Evolutionary conservation across 1,140 invertebrate genomes (phyloP), one percentile per base, ranked within the genome.

Genomic region (Bombus turneri): DNA sequence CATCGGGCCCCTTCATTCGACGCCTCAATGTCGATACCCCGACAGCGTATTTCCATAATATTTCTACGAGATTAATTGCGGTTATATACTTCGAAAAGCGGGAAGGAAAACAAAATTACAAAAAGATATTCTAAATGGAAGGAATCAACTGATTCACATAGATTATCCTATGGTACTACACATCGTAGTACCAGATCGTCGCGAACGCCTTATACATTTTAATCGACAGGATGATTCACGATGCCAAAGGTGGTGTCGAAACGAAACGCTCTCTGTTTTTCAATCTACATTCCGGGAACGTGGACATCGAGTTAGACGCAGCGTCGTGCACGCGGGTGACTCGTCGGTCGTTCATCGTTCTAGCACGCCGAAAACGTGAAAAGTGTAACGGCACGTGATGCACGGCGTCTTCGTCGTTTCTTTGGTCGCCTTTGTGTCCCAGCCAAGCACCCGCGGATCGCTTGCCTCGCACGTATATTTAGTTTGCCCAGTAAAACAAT

Each of bases 401-500:
- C 87, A 78, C 68, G 82, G 76, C 86, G 80, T 77, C 62, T 72
- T 78, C 39, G 73, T 57, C 77, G 77, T 86, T 68, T 80, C 82
- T 86, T 87, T 83, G 34, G 84, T 86, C 89, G 83, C 87, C 90
- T 92, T 92, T 91, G 90, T 91, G 88, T 84, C 91, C 87, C 83
- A 80, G 93, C 92, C 93, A 92, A 91, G 92, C 74, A 93, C 92
- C 88, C 91, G 86, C 80, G 90, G 93, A 92, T 91, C 89, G 92
- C 85, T 80, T 81, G 92, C 91, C 89, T 91, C 87, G 88, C 57
- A 85, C 88, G 89, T 94, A 94, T 94, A 93, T 94, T 93, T 94
- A 94, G 94, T 93, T 88, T 90, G 83, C 83, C 85, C 88, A 86
- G 90, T 77, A 91, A 91, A 92, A 94, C 93, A 93, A 94, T 94